A percentile compares a stretch with the other conserved stretches of the same genome.
Evolutionary conservation across 2,797 vertebrate genomes (phyloP).

Genomic region (Lycodopsis pacificus): DNA sequence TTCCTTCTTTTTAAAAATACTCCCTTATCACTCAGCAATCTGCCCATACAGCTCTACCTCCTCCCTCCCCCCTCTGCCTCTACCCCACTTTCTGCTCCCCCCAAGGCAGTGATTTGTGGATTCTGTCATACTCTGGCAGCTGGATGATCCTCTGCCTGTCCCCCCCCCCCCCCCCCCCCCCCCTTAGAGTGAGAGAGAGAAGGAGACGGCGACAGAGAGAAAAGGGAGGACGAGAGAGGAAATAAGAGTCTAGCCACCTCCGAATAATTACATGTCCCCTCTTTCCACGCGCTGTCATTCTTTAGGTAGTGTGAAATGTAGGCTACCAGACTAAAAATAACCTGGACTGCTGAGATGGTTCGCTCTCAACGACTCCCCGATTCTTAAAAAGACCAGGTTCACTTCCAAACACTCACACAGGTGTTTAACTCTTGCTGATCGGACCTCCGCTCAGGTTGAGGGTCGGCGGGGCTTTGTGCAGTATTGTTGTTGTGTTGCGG

Average conservation of each 20-base stretch:
- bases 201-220: conserved; percentile 39
- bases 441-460: not conserved
- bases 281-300: conserved; percentile 65
- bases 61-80: conserved; percentile 2
- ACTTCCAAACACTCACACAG: not conserved
- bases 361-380: conserved; percentile 45
- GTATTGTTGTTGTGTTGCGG: not conserved
- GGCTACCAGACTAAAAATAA: conserved; percentile 70
- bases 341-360: conserved; percentile 45
- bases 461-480: not conserved
- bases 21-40: conserved; percentile 27
- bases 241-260: conserved; percentile 60
- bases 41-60: conserved; percentile 3
- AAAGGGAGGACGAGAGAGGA: conserved; percentile 40
- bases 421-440: not conserved
- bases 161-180: conserved; percentile 32
- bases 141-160: conserved; percentile 68
- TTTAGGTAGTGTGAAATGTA: conserved; percentile 71
- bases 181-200: conserved; percentile 39
- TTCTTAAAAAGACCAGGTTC: conserved; percentile 38
- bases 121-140: conserved; percentile 71
- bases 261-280: conserved; percentile 71
- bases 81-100: conserved; percentile 48
- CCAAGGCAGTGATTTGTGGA: conserved; percentile 74
- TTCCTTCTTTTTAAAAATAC: not conserved